Conservation (phyloP, 2,113 vertebrate species). For the Turdus rufiventris region DNA sequence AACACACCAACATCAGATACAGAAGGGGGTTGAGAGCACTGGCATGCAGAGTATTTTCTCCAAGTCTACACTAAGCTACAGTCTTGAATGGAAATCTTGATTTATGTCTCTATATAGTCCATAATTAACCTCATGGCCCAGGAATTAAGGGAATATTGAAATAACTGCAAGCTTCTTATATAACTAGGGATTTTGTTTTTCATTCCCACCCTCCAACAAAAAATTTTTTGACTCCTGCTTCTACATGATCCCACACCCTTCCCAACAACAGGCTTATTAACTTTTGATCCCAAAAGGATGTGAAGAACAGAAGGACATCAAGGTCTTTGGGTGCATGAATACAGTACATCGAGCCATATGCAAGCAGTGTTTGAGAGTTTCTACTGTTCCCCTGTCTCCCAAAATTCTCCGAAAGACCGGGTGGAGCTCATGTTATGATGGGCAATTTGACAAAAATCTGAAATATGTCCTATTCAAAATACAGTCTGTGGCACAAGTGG, state of each 20-base stretch:
- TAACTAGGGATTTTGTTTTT: neutral
- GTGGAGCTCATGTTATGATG: neutral
- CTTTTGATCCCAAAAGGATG: neutral
- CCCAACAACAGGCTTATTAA: neutral
- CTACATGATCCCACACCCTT: neutral
- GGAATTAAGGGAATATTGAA: neutral
- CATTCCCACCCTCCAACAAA: neutral
- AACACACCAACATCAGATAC: neutral
- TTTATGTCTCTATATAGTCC: neutral
- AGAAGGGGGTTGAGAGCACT: neutral
- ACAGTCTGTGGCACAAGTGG: neutral
- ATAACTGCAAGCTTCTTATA: neutral
- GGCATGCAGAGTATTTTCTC: neutral
- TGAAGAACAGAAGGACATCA: neutral
- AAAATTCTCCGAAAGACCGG: neutral
- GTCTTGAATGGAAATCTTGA: neutral
- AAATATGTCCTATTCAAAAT: neutral
- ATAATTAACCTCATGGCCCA: neutral
- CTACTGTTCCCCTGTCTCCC: neutral
- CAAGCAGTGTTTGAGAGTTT: neutral
- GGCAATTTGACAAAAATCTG: neutral
- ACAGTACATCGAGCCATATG: neutral
- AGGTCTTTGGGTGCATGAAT: neutral
- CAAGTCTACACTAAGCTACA: neutral
- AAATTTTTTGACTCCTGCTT: neutral